A percentile compares a stretch with the other conserved stretches of the same genome.
Conservation (phyloP, 2,113 vertebrate genomes). For the Paracanthobrama guichenoti region DNA sequence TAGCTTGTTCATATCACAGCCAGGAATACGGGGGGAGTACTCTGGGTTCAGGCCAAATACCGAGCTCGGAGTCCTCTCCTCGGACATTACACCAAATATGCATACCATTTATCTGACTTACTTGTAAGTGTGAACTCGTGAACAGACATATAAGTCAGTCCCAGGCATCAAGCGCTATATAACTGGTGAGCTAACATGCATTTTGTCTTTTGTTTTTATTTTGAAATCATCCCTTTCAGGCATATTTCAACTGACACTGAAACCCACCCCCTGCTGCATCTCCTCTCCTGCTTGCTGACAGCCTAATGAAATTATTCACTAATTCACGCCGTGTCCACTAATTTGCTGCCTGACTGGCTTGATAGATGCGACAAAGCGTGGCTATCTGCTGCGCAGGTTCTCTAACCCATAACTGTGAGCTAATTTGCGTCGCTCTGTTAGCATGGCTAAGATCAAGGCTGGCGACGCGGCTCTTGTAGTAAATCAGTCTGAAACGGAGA, state of each 20-base stretch:
- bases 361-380: constrained; percentile 50
- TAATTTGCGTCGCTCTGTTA: constrained; percentile 52
- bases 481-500: constrained; percentile 51
- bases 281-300: constrained; percentile 18
- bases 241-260: background rate
- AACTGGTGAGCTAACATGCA: background rate
- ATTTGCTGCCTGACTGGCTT: constrained; percentile 52
- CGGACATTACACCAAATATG: too few species aligned
- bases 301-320: constrained; percentile 53
- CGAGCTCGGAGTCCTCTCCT: too few species aligned
- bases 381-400: constrained; percentile 52
- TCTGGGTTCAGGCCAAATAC: too few species aligned
- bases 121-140: too few species aligned
- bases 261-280: background rate
- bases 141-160: background rate
- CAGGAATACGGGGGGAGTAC: too few species aligned
- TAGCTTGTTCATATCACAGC: too few species aligned
- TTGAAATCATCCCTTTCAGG: background rate
- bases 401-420: constrained; percentile 54
- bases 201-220: background rate
- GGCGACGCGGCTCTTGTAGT: constrained; percentile 45
- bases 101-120: too few species aligned
- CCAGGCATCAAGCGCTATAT: background rate
- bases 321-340: constrained; percentile 50
- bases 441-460: constrained; percentile 46